Percentiles rank a stretch among this genome's conserved stretches.
Evolutionary conservation across 2,888 invertebrate genomes (phyloP).

Genomic region (Cryptops parisi): DNA sequence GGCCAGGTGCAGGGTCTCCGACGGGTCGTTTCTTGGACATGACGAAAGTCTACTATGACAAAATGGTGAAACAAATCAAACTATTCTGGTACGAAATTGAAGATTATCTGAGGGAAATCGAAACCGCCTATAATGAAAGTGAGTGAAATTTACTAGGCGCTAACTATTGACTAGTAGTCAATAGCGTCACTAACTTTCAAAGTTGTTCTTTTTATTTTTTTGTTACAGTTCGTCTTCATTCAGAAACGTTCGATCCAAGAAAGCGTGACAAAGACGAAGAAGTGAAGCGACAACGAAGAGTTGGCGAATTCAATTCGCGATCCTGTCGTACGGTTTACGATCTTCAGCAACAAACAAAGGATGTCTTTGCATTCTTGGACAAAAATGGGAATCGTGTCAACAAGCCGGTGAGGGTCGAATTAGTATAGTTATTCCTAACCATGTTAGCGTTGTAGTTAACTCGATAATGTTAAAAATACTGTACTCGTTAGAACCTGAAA

Average conservation of each 20-base stretch:
- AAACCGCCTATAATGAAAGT: constrained; percentile 13
- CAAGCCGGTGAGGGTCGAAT: not conserved
- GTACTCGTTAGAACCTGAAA: constrained; percentile 2
- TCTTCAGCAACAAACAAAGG: constrained; percentile 10
- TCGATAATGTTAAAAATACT: too few relatives aligned
- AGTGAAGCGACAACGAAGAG: not conserved
- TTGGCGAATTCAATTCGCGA: constrained; percentile 8
- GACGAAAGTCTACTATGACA: constrained; percentile 1
- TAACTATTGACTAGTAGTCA: too few relatives aligned
- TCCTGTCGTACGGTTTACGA: constrained; percentile 9
- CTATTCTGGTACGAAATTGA: constrained; percentile 12
- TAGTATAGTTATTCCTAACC: too few relatives aligned
- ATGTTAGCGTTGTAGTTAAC: too few relatives aligned
- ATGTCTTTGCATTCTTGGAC: constrained; percentile 3
- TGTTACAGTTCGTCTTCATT: constrained; percentile 1
- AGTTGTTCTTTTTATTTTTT: not conserved
- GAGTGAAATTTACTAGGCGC: too few relatives aligned
- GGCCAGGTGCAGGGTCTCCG: not conserved
- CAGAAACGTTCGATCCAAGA: not conserved
- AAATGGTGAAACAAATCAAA: constrained; percentile 10
- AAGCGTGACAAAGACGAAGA: constrained; percentile 9
- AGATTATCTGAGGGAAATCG: constrained; percentile 12
- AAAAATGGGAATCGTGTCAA: not conserved
- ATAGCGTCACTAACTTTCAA: not conserved
- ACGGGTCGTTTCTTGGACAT: not conserved